phyloP scores from a whole-genome alignment of 2,797 vertebrate genomes.

The Phrynocephalus guinanensis region DNA sequence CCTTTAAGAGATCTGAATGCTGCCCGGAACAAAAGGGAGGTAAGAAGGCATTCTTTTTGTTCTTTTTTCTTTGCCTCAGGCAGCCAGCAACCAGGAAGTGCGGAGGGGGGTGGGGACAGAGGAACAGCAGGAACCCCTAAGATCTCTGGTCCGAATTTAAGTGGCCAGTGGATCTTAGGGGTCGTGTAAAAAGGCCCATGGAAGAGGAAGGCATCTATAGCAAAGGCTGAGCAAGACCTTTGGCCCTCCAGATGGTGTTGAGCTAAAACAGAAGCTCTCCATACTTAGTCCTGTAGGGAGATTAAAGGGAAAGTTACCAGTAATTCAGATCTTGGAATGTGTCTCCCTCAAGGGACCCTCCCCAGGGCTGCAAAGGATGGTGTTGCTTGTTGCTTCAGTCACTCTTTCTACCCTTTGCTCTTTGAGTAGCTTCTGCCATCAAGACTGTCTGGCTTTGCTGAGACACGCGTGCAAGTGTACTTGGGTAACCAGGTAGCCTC shows the following conservation, averaged over 20 bases:
- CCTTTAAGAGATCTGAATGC: no score
- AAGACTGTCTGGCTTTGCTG: background rate
- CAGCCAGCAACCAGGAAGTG: no score
- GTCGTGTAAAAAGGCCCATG: no score
- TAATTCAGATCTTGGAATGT: background rate
- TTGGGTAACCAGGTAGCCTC: background rate
- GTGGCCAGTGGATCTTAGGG: no score
- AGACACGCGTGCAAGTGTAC: background rate
- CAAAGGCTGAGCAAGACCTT: background rate
- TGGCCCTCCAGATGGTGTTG: background rate
- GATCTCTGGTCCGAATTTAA: no score
- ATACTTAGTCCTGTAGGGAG: background rate
- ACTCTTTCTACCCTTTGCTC: background rate
- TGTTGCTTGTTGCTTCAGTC: background rate
- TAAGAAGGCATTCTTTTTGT: no score
- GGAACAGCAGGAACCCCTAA: no score
- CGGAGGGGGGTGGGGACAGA: no score
- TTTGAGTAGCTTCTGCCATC: background rate
- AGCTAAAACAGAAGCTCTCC: background rate
- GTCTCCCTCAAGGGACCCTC: background rate
- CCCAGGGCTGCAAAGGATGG: background rate
- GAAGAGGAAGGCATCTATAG: background rate
- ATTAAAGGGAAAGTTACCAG: background rate
- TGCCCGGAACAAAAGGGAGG: no score
- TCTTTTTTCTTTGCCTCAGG: no score